Evolutionary conservation across 2,797 vertebrate genomes (phyloP), one percentile per base, ranked within the genome.

Genomic region (Molossus alvarezi): DNA sequence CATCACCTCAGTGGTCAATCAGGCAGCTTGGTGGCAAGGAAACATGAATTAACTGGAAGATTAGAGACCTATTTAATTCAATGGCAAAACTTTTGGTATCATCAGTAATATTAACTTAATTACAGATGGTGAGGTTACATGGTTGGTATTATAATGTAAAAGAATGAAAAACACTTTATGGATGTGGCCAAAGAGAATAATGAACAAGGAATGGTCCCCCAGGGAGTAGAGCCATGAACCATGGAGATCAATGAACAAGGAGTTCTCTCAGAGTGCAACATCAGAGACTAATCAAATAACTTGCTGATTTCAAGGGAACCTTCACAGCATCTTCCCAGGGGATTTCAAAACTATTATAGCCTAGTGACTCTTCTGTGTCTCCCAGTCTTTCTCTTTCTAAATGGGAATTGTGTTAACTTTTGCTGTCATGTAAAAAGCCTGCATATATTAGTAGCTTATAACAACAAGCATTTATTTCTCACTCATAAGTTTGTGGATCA

Each of bases 161-260:
- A 69, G 12, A 0, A 58, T 6, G 4, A 64, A 76, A 69, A 21
- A 85, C 0, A 2, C 29, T 51, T 71, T 81, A 88, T 14, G 13
- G 72, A 95, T 27, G 17, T 84, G 20, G 20, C 65, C 37, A 90
- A 87, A 51, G 21, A 73, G 21, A 92, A 62, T 37, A 76, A 65
- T 64, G 25, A 64, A 55, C 27, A 88, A 82, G n/a, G 18, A 82
- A 55, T 21, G 73, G 2, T 20, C 14, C 33, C 75, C 55, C 18
- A 89, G 33, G 73, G 10, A 53, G 27, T 41, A 69, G 53, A 69
- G 45, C 2, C 45, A 29, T n/a, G 15, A 69, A 29, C 73, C 41
- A 8, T 48, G 18, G 27, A 65, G 11, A 64, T 73, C 48, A 67
- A 27, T 9, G 4, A 81, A 65, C 27, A 88, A 76, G 12, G 33